These are phyloP conservation scores for Chironomus tentans DNA, from an alignment of 2,888 invertebrate species.

Conservation along the genomic window DNA sequence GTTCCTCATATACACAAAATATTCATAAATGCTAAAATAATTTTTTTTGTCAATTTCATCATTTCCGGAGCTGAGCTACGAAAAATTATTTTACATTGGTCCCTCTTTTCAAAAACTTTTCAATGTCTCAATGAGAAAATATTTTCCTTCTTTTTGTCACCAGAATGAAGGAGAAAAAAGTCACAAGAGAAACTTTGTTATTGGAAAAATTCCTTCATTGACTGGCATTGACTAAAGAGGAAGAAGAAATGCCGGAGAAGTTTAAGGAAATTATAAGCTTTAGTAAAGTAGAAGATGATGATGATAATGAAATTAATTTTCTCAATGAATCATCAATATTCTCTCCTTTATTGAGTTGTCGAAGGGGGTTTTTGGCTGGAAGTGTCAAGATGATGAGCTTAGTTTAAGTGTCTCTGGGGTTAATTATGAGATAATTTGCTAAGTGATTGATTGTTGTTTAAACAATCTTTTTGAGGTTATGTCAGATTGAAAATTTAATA, in stretches of 20 bases:
- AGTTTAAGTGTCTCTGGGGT: no score
- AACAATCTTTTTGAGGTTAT: no score
- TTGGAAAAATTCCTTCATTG: neutral
- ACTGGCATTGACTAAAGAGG: neutral
- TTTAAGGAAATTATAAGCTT: neutral
- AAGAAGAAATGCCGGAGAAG: neutral
- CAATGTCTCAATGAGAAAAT: neutral
- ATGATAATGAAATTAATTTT: no score
- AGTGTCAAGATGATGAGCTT: no score
- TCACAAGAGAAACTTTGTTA: neutral
- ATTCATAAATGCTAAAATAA: neutral
- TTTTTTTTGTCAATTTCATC: slow-evolving; percentile 3
- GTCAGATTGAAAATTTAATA: no score
- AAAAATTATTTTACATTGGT: neutral
- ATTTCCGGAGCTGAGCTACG: slow-evolving; percentile 1
- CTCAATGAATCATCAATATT: no score
- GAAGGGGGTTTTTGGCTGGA: no score
- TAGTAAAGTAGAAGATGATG: no score
- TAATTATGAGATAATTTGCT: no score
- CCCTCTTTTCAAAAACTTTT: neutral
- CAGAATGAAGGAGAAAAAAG: neutral
- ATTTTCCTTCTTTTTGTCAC: neutral
- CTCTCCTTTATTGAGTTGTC: no score
- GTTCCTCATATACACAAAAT: neutral
- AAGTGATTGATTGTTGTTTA: no score